A percentile compares a stretch with the other conserved stretches of the same genome.
Conservation (phyloP, 2,888 invertebrate genomes). For the Thymelicus lineola region DNA sequence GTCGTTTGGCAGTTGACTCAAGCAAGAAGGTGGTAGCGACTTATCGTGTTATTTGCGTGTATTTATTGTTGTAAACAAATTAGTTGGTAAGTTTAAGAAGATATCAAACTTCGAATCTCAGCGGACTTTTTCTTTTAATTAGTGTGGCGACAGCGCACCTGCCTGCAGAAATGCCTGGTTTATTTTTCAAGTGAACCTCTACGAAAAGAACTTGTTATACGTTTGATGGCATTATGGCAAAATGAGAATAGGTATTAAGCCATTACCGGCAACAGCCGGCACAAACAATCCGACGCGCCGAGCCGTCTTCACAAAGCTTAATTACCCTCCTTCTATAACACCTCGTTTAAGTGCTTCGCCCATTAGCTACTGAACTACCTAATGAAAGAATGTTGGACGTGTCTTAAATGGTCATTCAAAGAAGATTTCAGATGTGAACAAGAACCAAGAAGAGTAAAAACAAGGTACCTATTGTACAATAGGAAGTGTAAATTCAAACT, state of each 20-base stretch:
- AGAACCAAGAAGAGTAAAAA: background rate
- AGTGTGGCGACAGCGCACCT: too few species aligned
- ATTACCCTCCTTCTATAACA: constrained; percentile 33
- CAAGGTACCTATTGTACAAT: too few species aligned
- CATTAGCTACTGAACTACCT: constrained; percentile 5
- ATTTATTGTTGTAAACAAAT: too few species aligned
- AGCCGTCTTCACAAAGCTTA: constrained; percentile 32
- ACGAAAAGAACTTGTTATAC: background rate
- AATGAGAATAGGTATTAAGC: constrained; percentile 1
- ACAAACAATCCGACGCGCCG: constrained; percentile 12
- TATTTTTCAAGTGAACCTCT: too few species aligned
- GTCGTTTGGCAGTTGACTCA: too few species aligned
- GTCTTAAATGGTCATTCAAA: constrained; percentile 1
- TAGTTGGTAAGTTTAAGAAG: too few species aligned
- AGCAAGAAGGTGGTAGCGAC: too few species aligned
- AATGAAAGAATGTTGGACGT: background rate
- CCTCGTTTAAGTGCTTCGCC: constrained; percentile 12
- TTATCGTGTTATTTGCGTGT: too few species aligned
- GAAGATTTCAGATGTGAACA: background rate
- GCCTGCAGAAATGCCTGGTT: too few species aligned
- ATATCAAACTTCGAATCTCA: too few species aligned
- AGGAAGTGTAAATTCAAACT: too few species aligned
- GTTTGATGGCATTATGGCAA: constrained; percentile 14
- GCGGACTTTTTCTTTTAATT: too few species aligned
- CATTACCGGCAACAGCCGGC: constrained; percentile 7